Percentiles rank a stretch among this genome's conserved stretches.
Conservation (phyloP, 2,113 vertebrate species). For the Tetraodon nigroviridis region DNA sequence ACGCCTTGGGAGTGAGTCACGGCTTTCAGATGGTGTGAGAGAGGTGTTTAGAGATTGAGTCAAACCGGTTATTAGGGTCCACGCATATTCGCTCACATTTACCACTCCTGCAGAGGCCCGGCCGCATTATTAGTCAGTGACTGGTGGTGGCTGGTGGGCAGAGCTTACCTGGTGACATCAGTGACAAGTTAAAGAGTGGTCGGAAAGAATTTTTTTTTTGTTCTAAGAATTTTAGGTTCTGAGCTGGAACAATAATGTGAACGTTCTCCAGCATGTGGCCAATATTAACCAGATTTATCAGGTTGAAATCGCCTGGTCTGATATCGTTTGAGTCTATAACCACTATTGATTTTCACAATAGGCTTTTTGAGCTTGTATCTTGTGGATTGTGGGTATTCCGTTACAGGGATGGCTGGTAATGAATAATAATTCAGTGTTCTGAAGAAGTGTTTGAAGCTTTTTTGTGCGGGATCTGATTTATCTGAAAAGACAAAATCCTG, state of each 20-base stretch:
- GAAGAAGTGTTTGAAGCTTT: conserved; percentile 5
- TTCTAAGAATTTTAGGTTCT: neutral
- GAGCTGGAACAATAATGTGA: neutral
- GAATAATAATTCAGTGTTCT: conserved; percentile 57
- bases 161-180: conserved; percentile 13
- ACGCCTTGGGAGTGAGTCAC: neutral
- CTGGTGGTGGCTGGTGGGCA: conserved; percentile 13
- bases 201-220: conserved; percentile 9
- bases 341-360: conserved; percentile 71
- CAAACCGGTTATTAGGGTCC: neutral
- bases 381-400: conserved; percentile 42
- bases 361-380: conserved; percentile 51
- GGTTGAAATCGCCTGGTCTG: conserved; percentile 64
- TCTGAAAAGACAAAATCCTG: no score
- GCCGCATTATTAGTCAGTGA: conserved; percentile 5
- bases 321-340: conserved; percentile 68
- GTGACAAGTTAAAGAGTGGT: conserved; percentile 10
- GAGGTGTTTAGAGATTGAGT: no score
- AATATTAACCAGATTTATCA: conserved; percentile 52
- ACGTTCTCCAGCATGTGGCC: conserved; percentile 27
- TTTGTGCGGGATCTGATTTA: conserved; percentile 8
- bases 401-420: conserved; percentile 48
- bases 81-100: conserved; percentile 11
- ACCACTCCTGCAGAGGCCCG: conserved; percentile 6
- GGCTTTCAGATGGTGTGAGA: neutral